Evolutionary conservation across 2,797 vertebrate genomes (phyloP), one percentile per base, ranked within the genome.

Genomic region (Tokudaia muenninki): DNA sequence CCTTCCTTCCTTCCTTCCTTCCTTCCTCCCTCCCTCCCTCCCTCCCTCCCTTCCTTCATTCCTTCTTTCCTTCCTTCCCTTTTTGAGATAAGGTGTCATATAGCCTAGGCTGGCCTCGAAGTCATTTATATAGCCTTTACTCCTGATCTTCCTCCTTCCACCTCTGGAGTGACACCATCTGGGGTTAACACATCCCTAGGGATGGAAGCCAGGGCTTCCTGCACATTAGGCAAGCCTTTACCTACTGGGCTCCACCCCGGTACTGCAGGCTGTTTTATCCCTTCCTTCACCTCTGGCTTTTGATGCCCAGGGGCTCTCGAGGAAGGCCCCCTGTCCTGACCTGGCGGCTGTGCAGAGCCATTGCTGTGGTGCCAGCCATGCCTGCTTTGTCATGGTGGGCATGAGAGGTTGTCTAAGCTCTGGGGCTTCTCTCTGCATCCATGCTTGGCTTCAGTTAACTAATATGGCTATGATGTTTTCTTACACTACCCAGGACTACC

Each of bases 331-430:
- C 52, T 0, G 59, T 29, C 0, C 16, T 0, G 0, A 6, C 83
- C 7, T 6, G 6, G 41, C 12, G 89, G 11, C 89, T 5, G 52
- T 34, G 63, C 13, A 0, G 34, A 13, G 5, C 17, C 31, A 1
- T 4, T 3, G 13, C 14, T 52, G 63, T 17, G 31, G 22, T 37
- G 34, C 29, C 84, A 70, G 84, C 0, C 1, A 0, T 1, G 11
- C 6, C 14, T 10, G 37, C 21, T 3, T 37, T 1, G 10, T 19
- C 6, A 10, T 6, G 12, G 63, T 10, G 8, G 82, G 44, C 17
- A 4, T n/a, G 96, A 21, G 24, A 14, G 9, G 0, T 17, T 41
- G 24, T 50, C n/a, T 44, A 14, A 0, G 2, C 31, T 6, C 0
- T 0, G 22, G 16, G 1, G 14, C n/a, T 34, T 70, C 41, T 37